These are phyloP conservation scores for Smittia sp. DNA, from an alignment of 2,888 invertebrate species.

Conservation along the genomic window DNA sequence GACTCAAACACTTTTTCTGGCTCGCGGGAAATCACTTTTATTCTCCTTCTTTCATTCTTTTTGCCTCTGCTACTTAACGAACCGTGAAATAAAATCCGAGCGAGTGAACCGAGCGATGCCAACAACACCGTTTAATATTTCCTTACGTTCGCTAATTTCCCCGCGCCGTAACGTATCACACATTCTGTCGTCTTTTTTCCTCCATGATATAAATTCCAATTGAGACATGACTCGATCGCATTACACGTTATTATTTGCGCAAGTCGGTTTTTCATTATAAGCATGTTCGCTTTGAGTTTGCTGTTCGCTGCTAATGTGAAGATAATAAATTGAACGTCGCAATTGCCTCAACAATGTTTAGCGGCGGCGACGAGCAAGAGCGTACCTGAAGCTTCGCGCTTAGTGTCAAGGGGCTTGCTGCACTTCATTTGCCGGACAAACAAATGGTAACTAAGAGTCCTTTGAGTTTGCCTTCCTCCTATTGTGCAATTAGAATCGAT, in stretches of 20 bases:
- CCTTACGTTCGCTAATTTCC: slow-evolving; percentile 22
- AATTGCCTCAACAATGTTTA: neutral
- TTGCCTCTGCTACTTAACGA: slow-evolving; percentile 28
- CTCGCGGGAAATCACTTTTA: neutral
- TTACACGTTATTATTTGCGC: slow-evolving; percentile 23
- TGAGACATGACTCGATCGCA: slow-evolving; percentile 14
- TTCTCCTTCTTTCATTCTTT: neutral
- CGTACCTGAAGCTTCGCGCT: too few relatives aligned
- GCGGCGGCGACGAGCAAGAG: neutral
- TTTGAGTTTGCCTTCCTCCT: neutral
- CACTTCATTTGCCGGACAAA: neutral
- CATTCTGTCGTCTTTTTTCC: slow-evolving; percentile 15
- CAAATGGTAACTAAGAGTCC: slow-evolving; percentile 26
- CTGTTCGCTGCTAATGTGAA: neutral
- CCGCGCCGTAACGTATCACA: slow-evolving; percentile 27
- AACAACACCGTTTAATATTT: slow-evolving; percentile 23
- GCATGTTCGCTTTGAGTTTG: neutral
- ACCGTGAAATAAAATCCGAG: slow-evolving; percentile 33
- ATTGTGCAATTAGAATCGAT: slow-evolving; percentile 37
- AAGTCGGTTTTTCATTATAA: neutral
- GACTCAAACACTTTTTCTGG: neutral
- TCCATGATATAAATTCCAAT: slow-evolving; percentile 1
- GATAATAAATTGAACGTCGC: neutral
- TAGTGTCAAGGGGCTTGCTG: too few relatives aligned
- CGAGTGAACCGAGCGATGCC: slow-evolving; percentile 19